phyloP scores from a whole-genome alignment of 2,888 invertebrate species.

The Melikaiella ostensackeni region DNA sequence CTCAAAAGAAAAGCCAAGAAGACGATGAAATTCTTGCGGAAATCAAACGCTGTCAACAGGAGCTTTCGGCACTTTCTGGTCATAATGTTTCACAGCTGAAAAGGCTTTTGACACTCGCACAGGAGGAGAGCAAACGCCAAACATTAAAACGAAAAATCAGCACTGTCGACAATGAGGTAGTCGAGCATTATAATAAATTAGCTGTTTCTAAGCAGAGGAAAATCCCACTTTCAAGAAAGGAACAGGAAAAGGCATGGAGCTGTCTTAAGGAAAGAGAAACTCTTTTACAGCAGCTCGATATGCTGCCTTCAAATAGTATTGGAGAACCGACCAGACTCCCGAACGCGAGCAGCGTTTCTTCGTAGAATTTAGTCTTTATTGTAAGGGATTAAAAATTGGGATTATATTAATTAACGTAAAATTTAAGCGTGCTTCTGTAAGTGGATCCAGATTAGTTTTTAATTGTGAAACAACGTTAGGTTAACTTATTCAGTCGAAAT shows the following conservation, averaged over 20 bases:
- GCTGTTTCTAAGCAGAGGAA: conserved; percentile 89
- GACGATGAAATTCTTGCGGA: conserved; percentile 94
- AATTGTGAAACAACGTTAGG: neutral
- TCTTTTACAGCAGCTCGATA: conserved; percentile 72
- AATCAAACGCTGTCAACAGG: conserved; percentile 92
- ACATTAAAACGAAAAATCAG: conserved; percentile 88
- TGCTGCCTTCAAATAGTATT: conserved; percentile 70
- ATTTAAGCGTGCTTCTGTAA: neutral
- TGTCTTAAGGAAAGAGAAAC: conserved; percentile 72
- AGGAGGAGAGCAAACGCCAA: conserved; percentile 88
- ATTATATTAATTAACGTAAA: neutral
- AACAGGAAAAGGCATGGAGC: conserved; percentile 87
- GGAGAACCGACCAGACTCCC: conserved; percentile 64
- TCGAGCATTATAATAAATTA: conserved; percentile 92
- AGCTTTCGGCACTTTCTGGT: conserved; percentile 86
- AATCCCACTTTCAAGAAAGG: conserved; percentile 87
- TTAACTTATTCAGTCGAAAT: conserved; percentile 18
- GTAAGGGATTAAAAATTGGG: neutral
- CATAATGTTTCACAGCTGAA: conserved; percentile 89
- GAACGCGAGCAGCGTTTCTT: conserved; percentile 35
- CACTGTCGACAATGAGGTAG: conserved; percentile 84
- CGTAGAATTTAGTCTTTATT: conserved; percentile 1
- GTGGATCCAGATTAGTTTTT: neutral
- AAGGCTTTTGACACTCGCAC: conserved; percentile 83
- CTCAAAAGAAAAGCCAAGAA: conserved; percentile 78